Evolutionary conservation across 2,888 invertebrate genomes (phyloP).

Genomic region (Syritta pipiens): DNA sequence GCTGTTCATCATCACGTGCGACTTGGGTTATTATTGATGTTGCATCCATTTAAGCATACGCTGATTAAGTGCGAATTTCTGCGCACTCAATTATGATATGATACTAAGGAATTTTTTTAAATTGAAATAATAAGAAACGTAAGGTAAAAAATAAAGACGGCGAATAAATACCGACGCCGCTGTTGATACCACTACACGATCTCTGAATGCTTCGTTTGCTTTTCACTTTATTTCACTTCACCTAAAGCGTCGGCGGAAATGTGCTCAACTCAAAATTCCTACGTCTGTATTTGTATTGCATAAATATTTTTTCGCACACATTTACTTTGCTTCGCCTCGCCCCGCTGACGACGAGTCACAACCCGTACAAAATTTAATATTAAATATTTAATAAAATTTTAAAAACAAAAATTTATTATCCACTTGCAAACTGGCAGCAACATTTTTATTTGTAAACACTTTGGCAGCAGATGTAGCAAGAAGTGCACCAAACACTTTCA

Average conservation of each 20-base stretch:
- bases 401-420: conserved; percentile 29
- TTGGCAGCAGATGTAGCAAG: conserved; percentile 22
- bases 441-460: conserved; percentile 57
- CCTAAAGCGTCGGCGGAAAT: conserved; percentile 21
- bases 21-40: conserved; percentile 99
- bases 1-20: conserved; percentile 97
- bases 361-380: conserved; percentile 1
- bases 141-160: conserved; percentile 22
- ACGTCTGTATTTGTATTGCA: conserved; percentile 49
- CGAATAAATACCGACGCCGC: neutral
- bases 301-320: conserved; percentile 30
- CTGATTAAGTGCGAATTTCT: conserved; percentile 70
- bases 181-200: conserved; percentile 20
- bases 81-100: conserved; percentile 59
- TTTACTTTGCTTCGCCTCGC: conserved; percentile 15
- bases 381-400: conserved; percentile 5
- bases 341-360: conserved; percentile 9
- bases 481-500: conserved; percentile 21
- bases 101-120: conserved; percentile 39
- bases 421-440: conserved; percentile 43
- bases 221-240: conserved; percentile 2
- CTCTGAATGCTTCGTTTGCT: neutral
- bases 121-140: conserved; percentile 13
- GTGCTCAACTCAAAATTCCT: conserved; percentile 31
- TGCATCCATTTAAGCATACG: conserved; percentile 94